Evolutionary conservation across 2,797 vertebrate species (phyloP).

Genomic region (Gorsachius magnificus): DNA sequence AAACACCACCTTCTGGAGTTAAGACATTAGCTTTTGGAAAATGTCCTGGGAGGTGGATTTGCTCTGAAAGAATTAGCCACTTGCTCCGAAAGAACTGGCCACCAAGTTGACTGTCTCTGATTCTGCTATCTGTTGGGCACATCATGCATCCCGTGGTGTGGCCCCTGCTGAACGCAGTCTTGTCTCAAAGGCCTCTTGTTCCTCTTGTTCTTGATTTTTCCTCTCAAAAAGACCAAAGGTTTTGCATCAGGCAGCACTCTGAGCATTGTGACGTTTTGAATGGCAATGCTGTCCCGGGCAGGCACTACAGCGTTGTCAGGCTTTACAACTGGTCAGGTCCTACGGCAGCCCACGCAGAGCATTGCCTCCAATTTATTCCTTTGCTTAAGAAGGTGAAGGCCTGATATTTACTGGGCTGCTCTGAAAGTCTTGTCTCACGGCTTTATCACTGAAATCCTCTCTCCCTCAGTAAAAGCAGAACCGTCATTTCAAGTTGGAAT

Average conservation of each 20-base stretch:
- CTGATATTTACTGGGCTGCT: not conserved
- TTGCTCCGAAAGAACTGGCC: not conserved
- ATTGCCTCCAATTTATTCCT: not conserved
- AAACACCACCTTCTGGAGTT: not conserved
- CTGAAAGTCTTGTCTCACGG: not conserved
- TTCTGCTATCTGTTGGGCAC: not conserved
- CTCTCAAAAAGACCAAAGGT: not conserved
- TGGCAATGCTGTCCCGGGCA: not conserved
- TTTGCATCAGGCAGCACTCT: not conserved
- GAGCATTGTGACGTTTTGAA: not conserved
- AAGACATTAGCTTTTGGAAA: not conserved
- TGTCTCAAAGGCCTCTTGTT: not conserved
- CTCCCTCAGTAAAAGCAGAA: not conserved
- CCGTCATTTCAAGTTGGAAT: not conserved
- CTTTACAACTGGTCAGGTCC: not conserved
- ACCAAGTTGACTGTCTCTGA: not conserved
- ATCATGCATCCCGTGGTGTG: accelerated
- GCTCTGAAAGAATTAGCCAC: not conserved
- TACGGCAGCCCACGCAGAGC: accelerated
- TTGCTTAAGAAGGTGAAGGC: not conserved
- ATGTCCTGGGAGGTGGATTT: not conserved
- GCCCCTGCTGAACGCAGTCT: not conserved
- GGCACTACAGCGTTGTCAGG: not conserved
- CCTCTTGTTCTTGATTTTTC: not conserved
- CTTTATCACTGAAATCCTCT: not conserved